These are phyloP conservation scores for Dermolepida albohirtum DNA, from an alignment of 2,888 invertebrate genomes.

Conservation along the genomic window DNA sequence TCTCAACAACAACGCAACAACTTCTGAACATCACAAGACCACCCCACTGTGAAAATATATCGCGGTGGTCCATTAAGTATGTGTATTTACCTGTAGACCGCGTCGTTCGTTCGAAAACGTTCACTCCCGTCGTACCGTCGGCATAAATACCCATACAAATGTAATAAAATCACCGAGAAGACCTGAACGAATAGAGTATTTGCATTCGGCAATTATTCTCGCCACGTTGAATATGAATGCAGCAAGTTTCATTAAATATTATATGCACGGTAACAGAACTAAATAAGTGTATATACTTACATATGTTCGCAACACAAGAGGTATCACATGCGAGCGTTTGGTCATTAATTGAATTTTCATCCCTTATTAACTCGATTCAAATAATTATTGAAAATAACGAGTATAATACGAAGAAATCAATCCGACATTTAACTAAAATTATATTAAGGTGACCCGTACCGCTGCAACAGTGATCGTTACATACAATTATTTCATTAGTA, in stretches of 20 bases:
- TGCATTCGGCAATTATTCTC: constrained; percentile 28
- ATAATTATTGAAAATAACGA: no score
- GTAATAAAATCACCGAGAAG: constrained; percentile 23
- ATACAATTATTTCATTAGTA: no score
- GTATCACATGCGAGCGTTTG: no score
- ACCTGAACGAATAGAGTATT: constrained; percentile 1
- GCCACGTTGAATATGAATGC: constrained; percentile 24
- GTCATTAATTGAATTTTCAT: no score
- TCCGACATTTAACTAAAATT: no score
- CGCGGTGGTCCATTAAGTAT: constrained; percentile 40
- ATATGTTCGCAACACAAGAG: no score
- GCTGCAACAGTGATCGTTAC: no score
- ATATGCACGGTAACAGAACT: constrained; percentile 17
- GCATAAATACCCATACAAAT: constrained; percentile 25
- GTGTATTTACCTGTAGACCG: constrained; percentile 38
- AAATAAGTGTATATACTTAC: background rate
- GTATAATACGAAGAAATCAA: no score
- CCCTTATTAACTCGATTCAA: no score
- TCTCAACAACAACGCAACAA: background rate
- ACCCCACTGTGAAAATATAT: constrained; percentile 40
- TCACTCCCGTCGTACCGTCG: background rate
- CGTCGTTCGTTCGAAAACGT: constrained; percentile 17
- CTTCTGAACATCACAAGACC: constrained; percentile 21
- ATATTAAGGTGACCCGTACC: no score
- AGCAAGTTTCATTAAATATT: constrained; percentile 12